Evolutionary conservation across 2,113 vertebrate genomes (phyloP), one percentile per base, ranked within the genome.

Genomic region (Gavialis gangeticus): DNA sequence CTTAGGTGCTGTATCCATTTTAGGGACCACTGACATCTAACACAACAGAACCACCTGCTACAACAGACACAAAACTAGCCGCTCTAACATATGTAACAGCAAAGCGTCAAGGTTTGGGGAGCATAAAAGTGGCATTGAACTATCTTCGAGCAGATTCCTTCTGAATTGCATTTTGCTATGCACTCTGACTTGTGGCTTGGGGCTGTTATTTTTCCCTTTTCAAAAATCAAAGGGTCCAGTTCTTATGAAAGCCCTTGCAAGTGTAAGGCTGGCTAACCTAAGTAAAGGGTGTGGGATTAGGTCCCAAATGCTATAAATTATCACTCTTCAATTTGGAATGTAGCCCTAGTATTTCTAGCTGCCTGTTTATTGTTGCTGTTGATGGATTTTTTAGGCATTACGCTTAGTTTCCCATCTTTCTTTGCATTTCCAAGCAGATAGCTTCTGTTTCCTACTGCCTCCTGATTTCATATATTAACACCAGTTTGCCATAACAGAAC

Each of bases 391-490:
- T 55, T 84, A 88, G 92, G 76, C 14, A 84, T 1, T 58, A 12
- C 75, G 75, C 82, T 64, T 60, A 3, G 24, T 76, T 91, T 14
- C 76, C 13, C 9, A 9, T 11, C 79, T 66, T 67, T 27, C 82
- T 25, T 25, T 91, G 63, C 12, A 82, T 79, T 90, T 93, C 88
- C 82, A 82, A 24, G 27, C 18, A 88, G 75, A 69, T 6, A 75
- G 34, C 19, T 88, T 71, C 9, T 75, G 27, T 93, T 88, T 91
- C 81, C 73, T 57, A 19, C 7, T 77, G 17, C 55, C 91, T 91
- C 82, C 21, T 10, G 2, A 56, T 78, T 96, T 84, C 75, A 82
- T 66, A 75, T 75, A 93, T 83, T 93, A 81, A 30, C 83, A 88
- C 71, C 46, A 93, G n/a, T 87, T 81, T 95, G 34, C 58, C 0